Percentiles rank a stretch among this genome's conserved stretches.
These are phyloP conservation scores for Papio anubis DNA, from an alignment of 2,113 vertebrate genomes.

Conservation along the genomic window DNA sequence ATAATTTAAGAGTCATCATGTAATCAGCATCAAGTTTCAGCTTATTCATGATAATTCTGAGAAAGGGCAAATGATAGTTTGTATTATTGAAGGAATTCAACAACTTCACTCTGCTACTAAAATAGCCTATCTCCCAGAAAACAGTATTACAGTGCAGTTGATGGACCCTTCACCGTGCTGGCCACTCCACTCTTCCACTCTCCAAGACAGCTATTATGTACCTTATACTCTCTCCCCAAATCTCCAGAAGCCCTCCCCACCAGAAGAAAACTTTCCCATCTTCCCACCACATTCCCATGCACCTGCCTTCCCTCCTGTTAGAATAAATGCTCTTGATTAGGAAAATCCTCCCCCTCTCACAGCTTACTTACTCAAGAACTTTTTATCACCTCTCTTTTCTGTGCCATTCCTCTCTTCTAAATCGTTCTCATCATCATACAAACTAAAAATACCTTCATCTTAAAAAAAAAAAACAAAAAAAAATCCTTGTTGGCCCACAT, in stretches of 20 bases:
- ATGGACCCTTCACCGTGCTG: not conserved
- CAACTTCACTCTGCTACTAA: not conserved
- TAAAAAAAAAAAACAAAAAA: not conserved
- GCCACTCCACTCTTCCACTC: not conserved
- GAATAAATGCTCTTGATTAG: not conserved
- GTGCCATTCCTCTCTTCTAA: not conserved
- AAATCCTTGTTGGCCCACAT: not conserved
- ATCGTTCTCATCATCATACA: not conserved
- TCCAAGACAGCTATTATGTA: not conserved
- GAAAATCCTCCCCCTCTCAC: not conserved
- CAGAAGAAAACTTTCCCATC: not conserved
- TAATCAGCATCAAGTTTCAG: not conserved
- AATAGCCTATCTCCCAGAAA: not conserved
- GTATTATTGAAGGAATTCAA: not conserved
- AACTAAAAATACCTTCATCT: not conserved
- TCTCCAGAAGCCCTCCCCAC: not conserved
- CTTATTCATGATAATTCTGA: slow-evolving; percentile 12
- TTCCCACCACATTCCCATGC: not conserved
- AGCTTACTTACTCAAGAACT: not conserved
- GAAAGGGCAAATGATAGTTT: not conserved
- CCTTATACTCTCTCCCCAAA: not conserved
- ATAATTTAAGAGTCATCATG: not conserved
- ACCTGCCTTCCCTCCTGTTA: not conserved
- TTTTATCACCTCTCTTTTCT: not conserved
- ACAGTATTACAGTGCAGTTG: not conserved